Percentiles rank a stretch among this genome's conserved stretches.
These are phyloP conservation scores for Akabosia matsudoensis DNA, from an alignment of 1,140 invertebrate genomes.

Conservation along the genomic window DNA sequence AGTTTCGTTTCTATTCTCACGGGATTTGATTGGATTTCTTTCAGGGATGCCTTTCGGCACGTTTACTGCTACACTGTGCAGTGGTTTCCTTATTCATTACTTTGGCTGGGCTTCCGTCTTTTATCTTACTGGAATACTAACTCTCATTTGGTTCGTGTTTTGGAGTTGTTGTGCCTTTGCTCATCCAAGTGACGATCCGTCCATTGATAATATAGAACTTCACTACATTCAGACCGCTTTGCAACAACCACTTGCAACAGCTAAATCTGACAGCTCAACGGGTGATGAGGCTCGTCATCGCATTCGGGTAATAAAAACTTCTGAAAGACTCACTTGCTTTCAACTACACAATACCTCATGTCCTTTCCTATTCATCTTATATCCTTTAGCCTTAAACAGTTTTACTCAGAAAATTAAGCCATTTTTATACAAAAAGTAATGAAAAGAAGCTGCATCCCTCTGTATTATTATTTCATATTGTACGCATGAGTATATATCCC, in stretches of 20 bases:
- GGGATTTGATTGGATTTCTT: neutral
- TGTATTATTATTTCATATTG: too few relatives aligned
- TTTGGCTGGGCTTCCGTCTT: conserved; percentile 70
- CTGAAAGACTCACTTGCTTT: too few relatives aligned
- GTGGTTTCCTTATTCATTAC: conserved; percentile 10
- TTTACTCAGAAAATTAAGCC: too few relatives aligned
- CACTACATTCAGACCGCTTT: conserved; percentile 59
- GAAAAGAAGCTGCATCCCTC: too few relatives aligned
- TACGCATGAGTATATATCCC: too few relatives aligned
- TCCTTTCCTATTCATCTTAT: too few relatives aligned
- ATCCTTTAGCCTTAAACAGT: too few relatives aligned
- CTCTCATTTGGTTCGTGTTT: conserved; percentile 64
- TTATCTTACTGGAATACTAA: conserved; percentile 70
- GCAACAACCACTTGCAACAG: conserved; percentile 22
- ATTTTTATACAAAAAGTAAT: too few relatives aligned
- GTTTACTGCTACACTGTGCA: neutral
- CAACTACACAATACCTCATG: too few relatives aligned
- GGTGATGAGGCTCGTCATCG: too few relatives aligned
- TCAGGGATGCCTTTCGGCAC: conserved; percentile 32
- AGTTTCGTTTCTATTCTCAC: neutral
- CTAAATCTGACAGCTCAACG: neutral
- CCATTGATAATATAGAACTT: conserved; percentile 66
- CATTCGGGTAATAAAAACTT: too few relatives aligned
- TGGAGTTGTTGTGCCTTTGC: conserved; percentile 67
- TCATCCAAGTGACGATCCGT: conserved; percentile 68